Evolutionary conservation across 2,113 vertebrate genomes (phyloP), one percentile per base, ranked within the genome.

Genomic region (Atlantisia rogersi): DNA sequence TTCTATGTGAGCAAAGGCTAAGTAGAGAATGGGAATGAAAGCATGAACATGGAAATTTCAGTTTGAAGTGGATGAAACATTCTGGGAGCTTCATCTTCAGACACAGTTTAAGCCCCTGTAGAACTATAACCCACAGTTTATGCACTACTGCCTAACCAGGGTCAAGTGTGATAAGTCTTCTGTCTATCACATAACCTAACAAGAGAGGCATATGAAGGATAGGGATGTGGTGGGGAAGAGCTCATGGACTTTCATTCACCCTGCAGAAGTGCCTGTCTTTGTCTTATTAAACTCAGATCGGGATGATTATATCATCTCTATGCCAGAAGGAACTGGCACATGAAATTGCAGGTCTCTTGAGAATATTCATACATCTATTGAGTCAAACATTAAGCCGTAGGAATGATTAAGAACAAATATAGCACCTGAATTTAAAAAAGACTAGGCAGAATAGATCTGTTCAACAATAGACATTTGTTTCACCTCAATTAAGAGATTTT

Each of bases 331-430:
- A 65, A 48, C 14, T 59, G 48, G 28, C 20, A 63, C 9, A 11
- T 29, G 40, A 59, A 63, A 67, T 56, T 67, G 26, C 40, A 71
- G 15, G 12, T 75, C 37, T 82, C 71, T 63, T 67, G 32, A 76
- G 67, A 88, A 44, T 62, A 62, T 71, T 53, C 0, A 1, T 35
- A 53, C 37, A 82, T 8, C 0, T 2, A 42, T 39, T 19, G 58
- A 82, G 48, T 58, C 46, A 70, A 79, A 75, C 22, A 52, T 25
- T 4, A 37, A 46, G 29, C 9, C 44, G 62, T 14, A 59, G 8
- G 52, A 76, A 40, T 48, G 0, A 53, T 64, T 86, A 65, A 76
- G 53, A 82, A 70, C 16, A 75, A 76, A 75, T 46, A 39, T 16
- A 59, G 24, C 40, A 58, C 39, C 25, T 82, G 19, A 15, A 40